Base-by-base conservation (phyloP, 2,113 vertebrate genomes). In the Patagioenas fasciata region DNA sequence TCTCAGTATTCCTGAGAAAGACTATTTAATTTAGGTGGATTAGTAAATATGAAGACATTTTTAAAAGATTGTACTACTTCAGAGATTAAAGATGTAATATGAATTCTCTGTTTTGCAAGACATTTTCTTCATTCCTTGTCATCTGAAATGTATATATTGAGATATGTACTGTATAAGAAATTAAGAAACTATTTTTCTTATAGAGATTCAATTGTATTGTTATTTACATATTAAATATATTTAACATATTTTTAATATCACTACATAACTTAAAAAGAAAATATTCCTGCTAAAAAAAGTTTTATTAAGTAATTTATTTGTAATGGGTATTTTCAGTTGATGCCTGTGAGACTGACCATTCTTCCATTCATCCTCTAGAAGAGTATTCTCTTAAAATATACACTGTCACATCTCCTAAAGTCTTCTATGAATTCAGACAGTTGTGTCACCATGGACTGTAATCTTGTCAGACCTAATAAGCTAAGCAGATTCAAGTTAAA, bases 401-500 rank as follows among this genome's bases (percentile, higher is more conserved):
- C 5, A 18, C 9, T 48, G 12, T 26, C 38, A 85, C 29, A 38
- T 67, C 21, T 65, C 7, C 18, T 18, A 29, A 6, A 47, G 15
- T 44, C 38, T 87, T 80, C 61, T 54, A 23, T 47, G 50, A 72
- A 70, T 34, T 51, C 67, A 77, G 12, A 8, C 25, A 60, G 26
- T 16, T 2, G 1, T 81, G 40, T 56, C 47, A 71, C 34, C 29
- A 32, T 11, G 11, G 67, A 69, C 2, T 77, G 48, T 70, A 91
- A 83, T 80, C 62, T 78, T 95, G 79, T 93, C 80, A 92, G 58
- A 85, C 26, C 8, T 88, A 91, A 92, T n/a, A 89, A 96, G 38
- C 42, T 79, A 88, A 95, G 80, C 18, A 87, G 44, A 92, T 75
- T 89, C 73, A 82, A 24, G 31, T 6, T 89, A 66, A 95, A 86